These are phyloP conservation scores for Calyptommatus sinebrachiatus DNA, from an alignment of 2,113 vertebrate genomes.

Conservation along the genomic window DNA sequence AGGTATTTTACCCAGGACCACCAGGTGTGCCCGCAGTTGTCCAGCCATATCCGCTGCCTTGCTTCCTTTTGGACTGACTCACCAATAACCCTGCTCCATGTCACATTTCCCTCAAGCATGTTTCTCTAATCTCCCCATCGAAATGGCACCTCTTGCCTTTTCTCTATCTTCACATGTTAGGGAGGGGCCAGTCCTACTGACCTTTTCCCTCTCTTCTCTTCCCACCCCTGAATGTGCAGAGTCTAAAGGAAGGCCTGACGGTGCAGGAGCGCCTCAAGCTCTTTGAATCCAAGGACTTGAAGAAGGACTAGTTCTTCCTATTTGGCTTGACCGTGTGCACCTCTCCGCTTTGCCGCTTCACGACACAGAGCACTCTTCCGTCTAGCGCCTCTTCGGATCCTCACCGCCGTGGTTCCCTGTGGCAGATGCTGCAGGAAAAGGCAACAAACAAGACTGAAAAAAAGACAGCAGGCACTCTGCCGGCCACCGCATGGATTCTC, in stretches of 20 bases:
- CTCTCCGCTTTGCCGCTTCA: constrained; percentile 67
- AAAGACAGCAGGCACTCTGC: constrained; percentile 8
- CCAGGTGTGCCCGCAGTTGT: constrained; percentile 37
- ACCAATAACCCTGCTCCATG: constrained; percentile 48
- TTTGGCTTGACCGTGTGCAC: constrained; percentile 65
- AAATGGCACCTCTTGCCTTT: constrained; percentile 11
- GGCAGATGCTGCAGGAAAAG: constrained; percentile 39
- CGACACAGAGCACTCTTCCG: constrained; percentile 60
- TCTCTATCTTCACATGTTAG: accelerated
- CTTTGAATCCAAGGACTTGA: constrained; percentile 95
- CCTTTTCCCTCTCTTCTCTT: not conserved
- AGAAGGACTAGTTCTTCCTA: constrained; percentile 83
- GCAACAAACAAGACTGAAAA: constrained; percentile 40
- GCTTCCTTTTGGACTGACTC: constrained; percentile 36
- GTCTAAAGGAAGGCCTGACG: constrained; percentile 96
- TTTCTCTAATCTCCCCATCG: constrained; percentile 64
- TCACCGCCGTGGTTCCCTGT: constrained; percentile 38
- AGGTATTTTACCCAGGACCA: not conserved
- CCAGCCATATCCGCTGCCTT: constrained; percentile 37
- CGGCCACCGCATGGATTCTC: constrained; percentile 32
- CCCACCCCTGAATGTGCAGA: constrained; percentile 71
- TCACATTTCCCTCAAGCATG: constrained; percentile 64
- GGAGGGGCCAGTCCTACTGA: too few relatives aligned
- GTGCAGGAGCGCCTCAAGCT: constrained; percentile 97
- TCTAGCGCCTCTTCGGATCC: constrained; percentile 54